Conservation (phyloP, 2,888 invertebrate genomes). For the Luperina testacea region DNA sequence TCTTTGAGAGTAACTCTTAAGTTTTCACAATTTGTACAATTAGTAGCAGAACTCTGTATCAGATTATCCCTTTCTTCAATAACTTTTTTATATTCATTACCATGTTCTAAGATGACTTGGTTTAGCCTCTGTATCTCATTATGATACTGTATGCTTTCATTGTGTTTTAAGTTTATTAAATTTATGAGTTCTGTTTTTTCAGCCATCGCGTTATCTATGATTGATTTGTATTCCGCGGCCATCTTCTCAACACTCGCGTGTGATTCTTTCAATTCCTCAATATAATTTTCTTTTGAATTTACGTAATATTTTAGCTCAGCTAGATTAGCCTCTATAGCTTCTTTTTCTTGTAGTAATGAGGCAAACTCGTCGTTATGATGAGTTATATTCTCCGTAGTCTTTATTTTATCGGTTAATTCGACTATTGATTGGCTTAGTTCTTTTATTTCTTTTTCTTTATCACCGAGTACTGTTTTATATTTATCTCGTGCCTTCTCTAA, state of each 20-base stretch:
- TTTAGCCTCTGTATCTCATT: slow-evolving; percentile 95
- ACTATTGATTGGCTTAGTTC: slow-evolving; percentile 81
- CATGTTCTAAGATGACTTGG: slow-evolving; percentile 89
- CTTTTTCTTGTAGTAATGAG: slow-evolving; percentile 78
- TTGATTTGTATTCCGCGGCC: slow-evolving; percentile 76
- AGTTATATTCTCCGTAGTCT: slow-evolving; percentile 73
- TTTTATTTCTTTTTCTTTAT: slow-evolving; percentile 83
- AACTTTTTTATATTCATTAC: slow-evolving; percentile 79
- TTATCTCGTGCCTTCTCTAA: slow-evolving; percentile 69
- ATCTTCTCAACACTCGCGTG: slow-evolving; percentile 72
- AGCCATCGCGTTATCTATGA: slow-evolving; percentile 76
- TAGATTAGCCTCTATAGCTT: slow-evolving; percentile 74
- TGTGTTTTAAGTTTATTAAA: slow-evolving; percentile 94
- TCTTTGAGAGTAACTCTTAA: slow-evolving; percentile 78
- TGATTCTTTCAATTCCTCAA: slow-evolving; percentile 73
- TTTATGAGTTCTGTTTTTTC: slow-evolving; percentile 93
- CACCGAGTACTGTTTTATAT: slow-evolving; percentile 70
- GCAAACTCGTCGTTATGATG: slow-evolving; percentile 77
- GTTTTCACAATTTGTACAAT: slow-evolving; percentile 79
- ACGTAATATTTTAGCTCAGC: slow-evolving; percentile 72
- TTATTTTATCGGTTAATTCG: slow-evolving; percentile 80
- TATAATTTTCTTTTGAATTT: slow-evolving; percentile 72
- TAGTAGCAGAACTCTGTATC: slow-evolving; percentile 67
- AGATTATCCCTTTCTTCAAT: slow-evolving; percentile 79
- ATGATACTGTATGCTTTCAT: slow-evolving; percentile 96